A percentile compares a stretch with the other conserved stretches of the same genome.
Conservation (phyloP, 2,797 vertebrate genomes). For the Tamandua tetradactyla region DNA sequence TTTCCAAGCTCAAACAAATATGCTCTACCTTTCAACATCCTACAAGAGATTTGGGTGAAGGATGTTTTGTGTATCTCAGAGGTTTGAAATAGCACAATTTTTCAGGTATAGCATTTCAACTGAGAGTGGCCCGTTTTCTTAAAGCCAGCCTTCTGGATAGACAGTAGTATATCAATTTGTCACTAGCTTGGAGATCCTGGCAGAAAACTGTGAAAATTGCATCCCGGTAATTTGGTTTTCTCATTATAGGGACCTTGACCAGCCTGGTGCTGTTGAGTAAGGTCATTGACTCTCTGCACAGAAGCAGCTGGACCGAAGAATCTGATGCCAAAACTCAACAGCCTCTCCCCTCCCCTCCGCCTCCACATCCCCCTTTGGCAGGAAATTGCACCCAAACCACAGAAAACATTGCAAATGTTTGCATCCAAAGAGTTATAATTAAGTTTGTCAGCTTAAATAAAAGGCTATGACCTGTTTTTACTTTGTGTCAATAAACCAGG, state of each 20-base stretch:
- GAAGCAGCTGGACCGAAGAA: constrained; percentile 68
- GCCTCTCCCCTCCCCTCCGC: constrained; percentile 55
- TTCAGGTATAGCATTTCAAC: constrained; percentile 59
- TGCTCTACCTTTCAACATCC: neutral
- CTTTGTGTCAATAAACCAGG: constrained; percentile 65
- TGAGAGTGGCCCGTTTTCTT: constrained; percentile 56
- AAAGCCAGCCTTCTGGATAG: constrained; percentile 48
- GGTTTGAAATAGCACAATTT: constrained; percentile 28
- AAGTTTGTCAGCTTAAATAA: constrained; percentile 79
- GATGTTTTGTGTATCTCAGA: constrained; percentile 52
- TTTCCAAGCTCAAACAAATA: constrained; percentile 43
- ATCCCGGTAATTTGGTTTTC: constrained; percentile 74
- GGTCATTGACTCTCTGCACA: constrained; percentile 61
- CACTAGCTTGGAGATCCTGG: constrained; percentile 65
- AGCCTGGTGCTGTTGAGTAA: constrained; percentile 63
- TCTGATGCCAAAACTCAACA: constrained; percentile 62
- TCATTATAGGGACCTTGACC: constrained; percentile 68
- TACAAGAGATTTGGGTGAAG: constrained; percentile 47
- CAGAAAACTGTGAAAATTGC: constrained; percentile 69
- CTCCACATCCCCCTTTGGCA: constrained; percentile 68
- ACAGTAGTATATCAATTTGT: constrained; percentile 69
- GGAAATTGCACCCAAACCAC: constrained; percentile 82
- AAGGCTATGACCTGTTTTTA: constrained; percentile 73
- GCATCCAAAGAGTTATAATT: constrained; percentile 77
- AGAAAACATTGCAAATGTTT: constrained; percentile 77